Evolutionary conservation across 2,888 invertebrate genomes (phyloP).

Genomic region (Fissipunctia ypsillon): DNA sequence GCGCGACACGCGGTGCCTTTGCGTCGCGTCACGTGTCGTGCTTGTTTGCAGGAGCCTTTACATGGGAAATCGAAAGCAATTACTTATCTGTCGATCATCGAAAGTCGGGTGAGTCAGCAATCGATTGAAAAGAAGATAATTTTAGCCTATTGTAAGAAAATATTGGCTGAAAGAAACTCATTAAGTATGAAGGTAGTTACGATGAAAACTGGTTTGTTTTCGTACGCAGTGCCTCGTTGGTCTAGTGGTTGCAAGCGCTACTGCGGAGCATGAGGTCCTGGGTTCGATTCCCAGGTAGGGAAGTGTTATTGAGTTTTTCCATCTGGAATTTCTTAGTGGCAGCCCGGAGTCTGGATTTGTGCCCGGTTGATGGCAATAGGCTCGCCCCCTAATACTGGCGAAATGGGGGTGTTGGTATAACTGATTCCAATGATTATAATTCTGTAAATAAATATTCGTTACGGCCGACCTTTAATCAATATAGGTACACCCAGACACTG

Average conservation of each 20-base stretch:
- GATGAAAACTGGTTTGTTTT: neutral
- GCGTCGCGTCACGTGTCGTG: too few relatives aligned
- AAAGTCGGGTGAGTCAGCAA: conserved; percentile 63
- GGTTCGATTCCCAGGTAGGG: neutral
- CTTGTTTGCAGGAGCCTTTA: too few relatives aligned
- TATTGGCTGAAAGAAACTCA: conserved; percentile 44
- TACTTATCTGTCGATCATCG: conserved; percentile 67
- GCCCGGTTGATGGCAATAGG: neutral
- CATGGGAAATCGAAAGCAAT: conserved; percentile 67
- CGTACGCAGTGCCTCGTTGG: neutral
- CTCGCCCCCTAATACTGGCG: neutral
- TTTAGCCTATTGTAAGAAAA: conserved; percentile 56
- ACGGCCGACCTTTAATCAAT: too few relatives aligned
- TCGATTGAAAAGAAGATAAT: conserved; percentile 60
- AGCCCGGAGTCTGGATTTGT: neutral
- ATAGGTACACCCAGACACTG: too few relatives aligned
- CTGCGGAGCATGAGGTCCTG: neutral
- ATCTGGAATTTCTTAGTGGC: too few relatives aligned
- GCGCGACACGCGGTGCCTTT: too few relatives aligned
- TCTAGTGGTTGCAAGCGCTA: neutral
- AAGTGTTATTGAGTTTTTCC: too few relatives aligned
- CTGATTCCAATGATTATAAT: too few relatives aligned
- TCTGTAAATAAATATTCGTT: too few relatives aligned
- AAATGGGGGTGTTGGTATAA: too few relatives aligned
- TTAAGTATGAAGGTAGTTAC: neutral